A percentile compares a stretch with the other conserved stretches of the same genome.
These are phyloP conservation scores for Eclectus roratus DNA, from an alignment of 2,113 vertebrate species.

Conservation along the genomic window DNA sequence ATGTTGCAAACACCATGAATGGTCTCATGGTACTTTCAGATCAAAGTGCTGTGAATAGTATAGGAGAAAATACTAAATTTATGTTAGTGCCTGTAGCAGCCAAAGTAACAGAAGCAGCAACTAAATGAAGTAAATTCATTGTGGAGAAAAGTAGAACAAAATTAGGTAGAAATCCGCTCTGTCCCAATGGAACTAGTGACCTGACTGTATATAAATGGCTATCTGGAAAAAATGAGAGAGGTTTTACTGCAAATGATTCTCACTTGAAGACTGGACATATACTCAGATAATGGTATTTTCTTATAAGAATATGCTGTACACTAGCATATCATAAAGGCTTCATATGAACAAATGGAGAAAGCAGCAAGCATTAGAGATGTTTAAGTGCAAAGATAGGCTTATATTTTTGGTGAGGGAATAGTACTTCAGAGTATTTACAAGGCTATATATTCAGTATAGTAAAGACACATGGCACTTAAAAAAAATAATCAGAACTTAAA, in stretches of 20 bases:
- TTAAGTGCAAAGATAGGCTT: neutral
- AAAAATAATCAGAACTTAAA: neutral
- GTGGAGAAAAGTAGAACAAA: neutral
- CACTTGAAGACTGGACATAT: neutral
- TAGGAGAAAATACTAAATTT: neutral
- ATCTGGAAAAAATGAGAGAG: neutral
- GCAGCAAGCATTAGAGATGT: neutral
- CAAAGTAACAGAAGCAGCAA: neutral
- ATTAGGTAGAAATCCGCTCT: neutral
- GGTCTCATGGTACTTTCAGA: neutral
- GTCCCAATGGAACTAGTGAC: neutral
- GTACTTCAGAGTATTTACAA: neutral
- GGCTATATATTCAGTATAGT: neutral
- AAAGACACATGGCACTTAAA: fast-evolving
- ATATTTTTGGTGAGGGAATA: neutral
- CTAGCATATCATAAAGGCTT: constrained; percentile 2
- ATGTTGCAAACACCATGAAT: neutral
- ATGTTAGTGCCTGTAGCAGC: neutral
- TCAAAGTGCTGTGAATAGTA: neutral
- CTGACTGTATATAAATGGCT: neutral
- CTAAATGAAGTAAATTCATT: neutral
- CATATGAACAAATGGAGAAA: neutral
- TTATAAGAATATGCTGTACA: neutral
- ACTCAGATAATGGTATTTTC: constrained; percentile 27
- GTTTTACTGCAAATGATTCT: constrained; percentile 20